These are phyloP conservation scores for Thalassarche chlororhynchos DNA, from an alignment of 2,113 vertebrate species.

Conservation along the genomic window DNA sequence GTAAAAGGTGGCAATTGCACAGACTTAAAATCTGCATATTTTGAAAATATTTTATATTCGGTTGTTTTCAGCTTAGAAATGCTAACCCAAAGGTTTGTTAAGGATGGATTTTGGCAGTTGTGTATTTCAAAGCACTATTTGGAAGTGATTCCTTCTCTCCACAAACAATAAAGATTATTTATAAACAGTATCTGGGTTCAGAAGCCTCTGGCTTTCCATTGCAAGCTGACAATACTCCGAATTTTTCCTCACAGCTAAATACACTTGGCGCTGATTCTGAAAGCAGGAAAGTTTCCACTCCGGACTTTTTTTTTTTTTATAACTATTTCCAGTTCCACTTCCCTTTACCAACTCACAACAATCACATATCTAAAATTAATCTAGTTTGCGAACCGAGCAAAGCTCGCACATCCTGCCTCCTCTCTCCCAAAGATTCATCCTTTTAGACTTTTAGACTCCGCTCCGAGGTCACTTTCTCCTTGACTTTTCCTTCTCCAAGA, in stretches of 20 bases:
- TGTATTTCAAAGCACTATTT: not conserved
- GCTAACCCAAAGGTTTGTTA: not conserved
- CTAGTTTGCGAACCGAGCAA: not conserved
- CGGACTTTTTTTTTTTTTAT: not conserved
- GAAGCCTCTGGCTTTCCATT: not conserved
- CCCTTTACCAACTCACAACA: not conserved
- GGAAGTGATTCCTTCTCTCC: not conserved
- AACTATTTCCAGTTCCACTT: not conserved
- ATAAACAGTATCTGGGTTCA: not conserved
- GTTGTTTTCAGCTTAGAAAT: not conserved
- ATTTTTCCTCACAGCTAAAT: not conserved
- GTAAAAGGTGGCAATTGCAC: not conserved
- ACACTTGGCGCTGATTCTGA: not conserved
- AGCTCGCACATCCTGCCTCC: not conserved
- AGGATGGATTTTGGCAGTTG: not conserved
- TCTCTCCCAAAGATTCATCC: not conserved
- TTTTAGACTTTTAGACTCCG: not conserved
- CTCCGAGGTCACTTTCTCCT: not conserved
- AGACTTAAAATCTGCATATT: not conserved
- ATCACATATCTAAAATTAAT: not conserved
- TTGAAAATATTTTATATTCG: not conserved
- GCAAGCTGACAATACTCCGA: not conserved
- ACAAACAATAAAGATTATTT: slow-evolving; percentile 20
- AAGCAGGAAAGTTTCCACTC: not conserved
- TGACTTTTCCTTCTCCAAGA: not conserved